These are phyloP conservation scores for Halesus radiatus DNA, from an alignment of 1,140 invertebrate species.

Conservation along the genomic window DNA sequence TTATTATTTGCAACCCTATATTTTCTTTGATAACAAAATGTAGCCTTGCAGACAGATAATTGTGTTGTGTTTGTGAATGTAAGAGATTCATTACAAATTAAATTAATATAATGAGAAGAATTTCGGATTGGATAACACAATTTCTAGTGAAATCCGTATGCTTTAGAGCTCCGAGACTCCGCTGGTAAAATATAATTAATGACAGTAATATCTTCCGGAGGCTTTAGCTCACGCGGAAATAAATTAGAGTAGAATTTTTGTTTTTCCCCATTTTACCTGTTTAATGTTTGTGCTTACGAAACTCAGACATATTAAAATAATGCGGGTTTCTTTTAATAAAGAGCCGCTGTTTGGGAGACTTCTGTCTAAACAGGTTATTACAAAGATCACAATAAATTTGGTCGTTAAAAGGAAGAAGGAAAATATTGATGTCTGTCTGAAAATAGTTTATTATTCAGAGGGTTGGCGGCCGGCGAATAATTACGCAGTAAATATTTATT, in stretches of 20 bases:
- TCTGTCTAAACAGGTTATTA: no score
- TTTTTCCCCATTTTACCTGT: constrained; percentile 28
- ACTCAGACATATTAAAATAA: not conserved
- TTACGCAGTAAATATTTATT: constrained; percentile 43
- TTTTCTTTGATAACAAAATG: no score
- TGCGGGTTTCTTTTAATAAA: not conserved
- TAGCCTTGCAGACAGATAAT: no score
- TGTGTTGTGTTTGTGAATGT: not conserved
- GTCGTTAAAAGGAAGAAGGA: no score
- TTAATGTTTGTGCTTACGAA: constrained; percentile 31
- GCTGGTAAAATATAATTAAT: constrained; percentile 32
- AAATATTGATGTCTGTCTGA: no score
- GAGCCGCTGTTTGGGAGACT: not conserved
- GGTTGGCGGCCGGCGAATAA: constrained; percentile 23
- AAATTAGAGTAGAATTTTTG: constrained; percentile 35
- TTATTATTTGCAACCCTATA: no score
- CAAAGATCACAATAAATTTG: no score
- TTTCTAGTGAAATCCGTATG: constrained; percentile 23
- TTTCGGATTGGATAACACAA: constrained; percentile 22
- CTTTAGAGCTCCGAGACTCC: constrained; percentile 14
- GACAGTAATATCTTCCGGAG: constrained; percentile 31
- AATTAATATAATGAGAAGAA: constrained; percentile 26
- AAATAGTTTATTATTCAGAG: no score
- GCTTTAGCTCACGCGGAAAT: constrained; percentile 35
- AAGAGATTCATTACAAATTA: constrained; percentile 9